These are phyloP conservation scores for Nycticryphes semicollaris DNA, from an alignment of 2,113 vertebrate genomes.

Conservation along the genomic window DNA sequence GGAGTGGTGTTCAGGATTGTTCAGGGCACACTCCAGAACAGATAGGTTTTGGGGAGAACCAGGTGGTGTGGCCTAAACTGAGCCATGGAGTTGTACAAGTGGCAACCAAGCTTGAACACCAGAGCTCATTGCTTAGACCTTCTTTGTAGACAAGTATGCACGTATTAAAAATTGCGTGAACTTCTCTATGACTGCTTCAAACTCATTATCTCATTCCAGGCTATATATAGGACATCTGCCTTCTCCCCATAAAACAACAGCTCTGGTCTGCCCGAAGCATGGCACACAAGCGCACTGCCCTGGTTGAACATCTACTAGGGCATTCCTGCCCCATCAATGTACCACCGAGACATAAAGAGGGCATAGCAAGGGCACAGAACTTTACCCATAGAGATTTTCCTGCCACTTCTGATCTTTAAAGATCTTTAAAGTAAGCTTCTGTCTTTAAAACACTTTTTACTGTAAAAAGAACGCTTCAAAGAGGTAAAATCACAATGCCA, in stretches of 20 bases:
- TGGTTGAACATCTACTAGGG: not conserved
- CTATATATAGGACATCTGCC: not conserved
- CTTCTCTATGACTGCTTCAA: not conserved
- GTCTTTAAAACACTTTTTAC: not conserved
- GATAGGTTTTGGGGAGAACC: not conserved
- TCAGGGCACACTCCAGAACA: not conserved
- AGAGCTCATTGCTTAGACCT: not conserved
- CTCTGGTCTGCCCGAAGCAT: not conserved
- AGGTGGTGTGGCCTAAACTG: not conserved
- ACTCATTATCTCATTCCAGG: not conserved
- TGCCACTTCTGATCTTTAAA: not conserved
- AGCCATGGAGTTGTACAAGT: not conserved
- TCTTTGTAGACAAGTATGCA: not conserved
- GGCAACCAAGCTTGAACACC: not conserved
- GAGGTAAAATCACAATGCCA: not conserved
- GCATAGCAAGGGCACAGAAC: not conserved
- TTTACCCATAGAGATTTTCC: not conserved
- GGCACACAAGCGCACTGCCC: accelerated
- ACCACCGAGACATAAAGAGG: not conserved
- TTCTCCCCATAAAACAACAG: not conserved
- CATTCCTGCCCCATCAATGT: not conserved
- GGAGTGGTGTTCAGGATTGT: not conserved
- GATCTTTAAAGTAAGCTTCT: not conserved
- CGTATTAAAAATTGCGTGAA: not conserved
- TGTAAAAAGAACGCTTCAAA: not conserved